Base-by-base conservation (phyloP, 2,888 invertebrate genomes). In the Cloeon dipterum region DNA sequence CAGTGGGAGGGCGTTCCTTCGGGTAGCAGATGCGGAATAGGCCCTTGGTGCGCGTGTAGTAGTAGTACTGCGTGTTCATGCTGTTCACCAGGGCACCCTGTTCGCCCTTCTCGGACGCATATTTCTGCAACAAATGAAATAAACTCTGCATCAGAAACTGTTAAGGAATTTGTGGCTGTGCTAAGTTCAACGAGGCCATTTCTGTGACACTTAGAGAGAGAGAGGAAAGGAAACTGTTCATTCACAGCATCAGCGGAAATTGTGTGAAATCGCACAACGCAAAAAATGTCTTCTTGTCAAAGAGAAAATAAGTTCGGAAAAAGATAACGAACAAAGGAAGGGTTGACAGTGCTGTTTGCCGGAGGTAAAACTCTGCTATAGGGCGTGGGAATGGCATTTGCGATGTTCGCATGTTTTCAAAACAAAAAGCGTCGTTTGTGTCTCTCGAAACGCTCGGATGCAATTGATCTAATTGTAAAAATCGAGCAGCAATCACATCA, bases 11-110 rank as follows among this genome's bases (percentile, higher is more conserved):
- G 42, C 83, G 66, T 50, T 85, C 83, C 57, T 86, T 86, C 26
- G 89, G 88, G 59, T 88, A 93, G 56, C 91, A 93, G 57, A 82
- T 75, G 57, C 91, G 70, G 66, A 91, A 91, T 39, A 93, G 68
- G 45, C 93, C 93, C 55, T 85, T 75, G 55, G 88, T 89, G 57
- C 93, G 71, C 42, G 88, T 83, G 60, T 73, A 91, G 61, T 78
- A 91, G 54, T 72, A 81, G 53, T 82, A 85, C 60, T 89, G 85
- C 34, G 65, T 63, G 58, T 82, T 85, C 57, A 88, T 68, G 50
- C 71, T 75, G 50, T 78, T 78, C 48, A 83, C 57, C 46, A 82
- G 61, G 25, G 70, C 62, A 48, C 65, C 67, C 42, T 77, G 73
- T 44, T 74, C 69, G 38, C 63, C 57, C 57, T 74, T 70, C 58